These are phyloP conservation scores for Brachypalpus laphriformis DNA, from an alignment of 2,888 invertebrate species.

Conservation along the genomic window DNA sequence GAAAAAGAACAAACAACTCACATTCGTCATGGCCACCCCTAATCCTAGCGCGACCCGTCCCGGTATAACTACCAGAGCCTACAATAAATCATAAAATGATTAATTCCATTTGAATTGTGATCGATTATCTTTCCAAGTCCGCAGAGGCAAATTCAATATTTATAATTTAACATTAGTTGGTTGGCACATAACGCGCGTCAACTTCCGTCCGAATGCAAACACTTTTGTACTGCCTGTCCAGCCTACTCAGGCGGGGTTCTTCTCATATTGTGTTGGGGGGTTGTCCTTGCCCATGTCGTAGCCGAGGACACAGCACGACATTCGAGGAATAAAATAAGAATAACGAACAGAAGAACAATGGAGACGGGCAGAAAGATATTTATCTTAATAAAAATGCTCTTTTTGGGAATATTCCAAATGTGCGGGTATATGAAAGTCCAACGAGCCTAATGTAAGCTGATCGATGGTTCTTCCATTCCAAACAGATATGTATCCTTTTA, in stretches of 20 bases:
- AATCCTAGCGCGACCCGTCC: background rate
- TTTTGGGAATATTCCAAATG: slow-evolving; percentile 33
- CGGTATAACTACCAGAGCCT: background rate
- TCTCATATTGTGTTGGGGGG: background rate
- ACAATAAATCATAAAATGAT: slow-evolving; percentile 58
- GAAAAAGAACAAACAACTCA: slow-evolving; percentile 41
- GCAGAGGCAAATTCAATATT: slow-evolving; percentile 40
- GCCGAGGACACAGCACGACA: background rate
- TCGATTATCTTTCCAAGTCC: slow-evolving; percentile 45
- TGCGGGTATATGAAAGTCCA: slow-evolving; percentile 1
- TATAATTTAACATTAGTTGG: slow-evolving; percentile 45
- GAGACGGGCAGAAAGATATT: slow-evolving; percentile 31
- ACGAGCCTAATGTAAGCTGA: slow-evolving; percentile 38
- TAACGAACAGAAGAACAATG: background rate
- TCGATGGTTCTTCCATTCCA: slow-evolving; percentile 2
- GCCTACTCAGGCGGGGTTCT: background rate
- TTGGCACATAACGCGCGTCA: background rate
- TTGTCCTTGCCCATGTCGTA: background rate
- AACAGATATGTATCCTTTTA: slow-evolving; percentile 5
- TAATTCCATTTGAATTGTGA: slow-evolving; percentile 54
- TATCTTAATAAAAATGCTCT: slow-evolving; percentile 40
- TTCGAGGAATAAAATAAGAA: background rate
- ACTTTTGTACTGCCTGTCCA: slow-evolving; percentile 16
- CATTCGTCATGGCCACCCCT: slow-evolving; percentile 37
- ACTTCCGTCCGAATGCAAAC: background rate